These are phyloP conservation scores for Cetoscarus ocellatus DNA, from an alignment of 2,797 vertebrate genomes.

Conservation along the genomic window DNA sequence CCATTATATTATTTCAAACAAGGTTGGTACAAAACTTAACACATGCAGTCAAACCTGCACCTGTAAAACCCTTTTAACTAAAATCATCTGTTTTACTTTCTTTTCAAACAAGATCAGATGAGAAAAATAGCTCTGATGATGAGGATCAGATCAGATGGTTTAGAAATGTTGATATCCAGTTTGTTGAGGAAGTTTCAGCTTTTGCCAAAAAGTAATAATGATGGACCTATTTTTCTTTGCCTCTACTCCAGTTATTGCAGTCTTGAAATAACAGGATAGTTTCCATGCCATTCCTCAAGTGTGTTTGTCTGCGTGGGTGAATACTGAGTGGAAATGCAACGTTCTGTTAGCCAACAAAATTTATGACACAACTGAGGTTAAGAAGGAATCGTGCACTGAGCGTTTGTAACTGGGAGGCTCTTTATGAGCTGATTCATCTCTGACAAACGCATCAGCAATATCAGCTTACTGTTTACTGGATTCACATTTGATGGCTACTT, in stretches of 20 bases:
- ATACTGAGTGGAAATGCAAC: neutral
- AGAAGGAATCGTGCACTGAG: slow-evolving; percentile 19
- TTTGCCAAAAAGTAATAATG: neutral
- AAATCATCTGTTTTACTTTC: too few species aligned
- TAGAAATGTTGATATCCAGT: too few species aligned
- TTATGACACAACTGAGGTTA: slow-evolving; percentile 31
- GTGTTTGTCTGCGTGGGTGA: neutral
- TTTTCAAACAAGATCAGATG: too few species aligned
- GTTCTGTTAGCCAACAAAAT: slow-evolving; percentile 17
- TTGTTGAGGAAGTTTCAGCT: too few species aligned
- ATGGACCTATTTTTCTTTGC: neutral
- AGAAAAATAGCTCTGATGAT: too few species aligned
- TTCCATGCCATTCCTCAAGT: neutral
- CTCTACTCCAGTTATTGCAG: neutral
- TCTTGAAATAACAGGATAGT: neutral
- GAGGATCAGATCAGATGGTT: too few species aligned
- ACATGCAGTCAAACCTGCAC: too few species aligned
- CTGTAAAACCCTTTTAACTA: too few species aligned
- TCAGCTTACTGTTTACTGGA: slow-evolving; percentile 31
- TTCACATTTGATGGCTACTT: slow-evolving; percentile 33
- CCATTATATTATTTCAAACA: too few species aligned
- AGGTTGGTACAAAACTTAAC: too few species aligned
- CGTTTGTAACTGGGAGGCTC: slow-evolving; percentile 15
- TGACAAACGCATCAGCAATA: slow-evolving; percentile 37
- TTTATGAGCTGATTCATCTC: slow-evolving; percentile 30